phyloP scores from a whole-genome alignment of 1,140 invertebrate genomes.

The Euborellia annulipes region DNA sequence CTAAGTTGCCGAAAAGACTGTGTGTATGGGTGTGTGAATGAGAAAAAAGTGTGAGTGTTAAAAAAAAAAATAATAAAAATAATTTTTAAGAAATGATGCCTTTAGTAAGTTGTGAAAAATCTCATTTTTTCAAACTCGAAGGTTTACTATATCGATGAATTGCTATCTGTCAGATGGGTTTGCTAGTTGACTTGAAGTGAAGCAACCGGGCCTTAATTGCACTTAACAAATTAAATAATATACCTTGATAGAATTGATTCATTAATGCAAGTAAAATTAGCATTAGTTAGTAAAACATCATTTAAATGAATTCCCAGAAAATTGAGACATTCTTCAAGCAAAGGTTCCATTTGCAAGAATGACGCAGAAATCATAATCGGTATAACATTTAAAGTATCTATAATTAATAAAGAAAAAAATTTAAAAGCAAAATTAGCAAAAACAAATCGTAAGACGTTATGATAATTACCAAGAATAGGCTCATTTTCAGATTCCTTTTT shows the following conservation, averaged over 20 bases:
- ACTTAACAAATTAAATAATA: no score
- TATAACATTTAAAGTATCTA: constrained; percentile 70
- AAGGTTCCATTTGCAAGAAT: constrained; percentile 83
- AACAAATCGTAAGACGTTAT: neutral
- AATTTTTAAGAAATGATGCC: no score
- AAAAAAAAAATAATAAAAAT: no score
- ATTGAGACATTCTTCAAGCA: constrained; percentile 63
- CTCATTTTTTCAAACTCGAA: no score
- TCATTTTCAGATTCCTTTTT: constrained; percentile 39
- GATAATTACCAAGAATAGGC: constrained; percentile 6
- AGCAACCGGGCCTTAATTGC: no score
- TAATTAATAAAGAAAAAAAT: constrained; percentile 17
- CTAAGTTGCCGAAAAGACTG: no score
- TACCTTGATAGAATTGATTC: constrained; percentile 58
- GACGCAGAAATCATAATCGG: constrained; percentile 85
- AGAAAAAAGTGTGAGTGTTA: no score
- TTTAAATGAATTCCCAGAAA: constrained; percentile 66
- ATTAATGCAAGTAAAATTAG: constrained; percentile 68
- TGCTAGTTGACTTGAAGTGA: no score
- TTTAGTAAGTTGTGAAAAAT: no score
- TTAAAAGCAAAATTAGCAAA: constrained; percentile 1
- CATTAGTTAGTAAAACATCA: constrained; percentile 57
- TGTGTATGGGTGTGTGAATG: no score
- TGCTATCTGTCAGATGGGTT: no score
- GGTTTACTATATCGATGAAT: no score